Conservation (phyloP, 2,797 vertebrate genomes). For the Merluccius polli region DNA sequence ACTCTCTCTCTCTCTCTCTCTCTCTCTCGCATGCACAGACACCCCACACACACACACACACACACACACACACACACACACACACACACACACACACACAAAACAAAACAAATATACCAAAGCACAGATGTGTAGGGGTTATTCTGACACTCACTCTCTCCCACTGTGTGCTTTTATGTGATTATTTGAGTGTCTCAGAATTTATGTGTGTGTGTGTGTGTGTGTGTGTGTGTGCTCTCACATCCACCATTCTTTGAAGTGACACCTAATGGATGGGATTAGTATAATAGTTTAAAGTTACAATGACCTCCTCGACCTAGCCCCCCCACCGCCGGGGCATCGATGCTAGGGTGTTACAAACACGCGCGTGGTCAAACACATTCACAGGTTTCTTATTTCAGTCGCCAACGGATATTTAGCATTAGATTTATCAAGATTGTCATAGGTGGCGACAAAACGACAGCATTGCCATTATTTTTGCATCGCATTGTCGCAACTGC, state of each 20-base stretch:
- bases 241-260: conserved; percentile 52
- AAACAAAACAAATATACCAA: background rate
- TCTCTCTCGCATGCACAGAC: background rate
- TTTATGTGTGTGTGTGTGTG: background rate
- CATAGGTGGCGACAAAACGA: background rate
- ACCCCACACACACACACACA: conserved; percentile 13
- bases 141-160: background rate
- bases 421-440: background rate
- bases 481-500: background rate
- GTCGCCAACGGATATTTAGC: background rate
- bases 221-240: background rate
- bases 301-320: conserved; percentile 29
- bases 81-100: conserved; percentile 9
- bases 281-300: conserved; percentile 55
- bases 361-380: background rate
- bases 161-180: background rate
- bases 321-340: background rate
- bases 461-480: background rate
- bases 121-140: background rate
- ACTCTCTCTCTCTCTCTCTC: background rate
- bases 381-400: background rate
- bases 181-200: background rate
- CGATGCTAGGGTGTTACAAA: background rate
- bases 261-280: conserved; percentile 51
- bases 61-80: conserved; percentile 19